These are phyloP conservation scores for Fukomys damarensis DNA, from an alignment of 2,113 vertebrate genomes.

Conservation along the genomic window DNA sequence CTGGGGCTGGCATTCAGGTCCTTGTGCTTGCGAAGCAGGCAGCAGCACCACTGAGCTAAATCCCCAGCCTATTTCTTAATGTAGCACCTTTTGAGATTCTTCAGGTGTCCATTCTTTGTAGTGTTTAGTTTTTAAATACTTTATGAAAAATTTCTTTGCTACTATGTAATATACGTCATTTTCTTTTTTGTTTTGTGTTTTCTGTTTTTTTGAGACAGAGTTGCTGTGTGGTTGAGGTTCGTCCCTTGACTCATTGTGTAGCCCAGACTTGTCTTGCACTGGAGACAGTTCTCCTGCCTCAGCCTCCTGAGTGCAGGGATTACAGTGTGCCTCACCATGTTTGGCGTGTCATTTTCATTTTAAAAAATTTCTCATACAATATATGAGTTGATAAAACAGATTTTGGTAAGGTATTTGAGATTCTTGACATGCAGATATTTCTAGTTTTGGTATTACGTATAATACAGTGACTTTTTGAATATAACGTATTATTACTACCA, in stretches of 20 bases:
- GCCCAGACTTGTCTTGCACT: not conserved
- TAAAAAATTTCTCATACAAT: not conserved
- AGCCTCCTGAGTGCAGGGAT: not conserved
- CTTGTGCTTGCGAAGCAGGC: too few relatives aligned
- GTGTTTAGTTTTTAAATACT: slow-evolving; percentile 9
- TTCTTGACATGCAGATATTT: not conserved
- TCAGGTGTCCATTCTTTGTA: not conserved
- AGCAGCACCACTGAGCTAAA: too few relatives aligned
- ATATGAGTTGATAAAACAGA: slow-evolving; percentile 1
- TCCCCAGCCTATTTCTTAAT: too few relatives aligned
- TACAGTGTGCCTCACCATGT: not conserved
- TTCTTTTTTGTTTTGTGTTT: not conserved
- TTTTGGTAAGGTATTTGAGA: slow-evolving; percentile 12
- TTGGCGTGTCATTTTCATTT: not conserved
- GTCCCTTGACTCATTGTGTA: not conserved
- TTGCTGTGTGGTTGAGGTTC: not conserved
- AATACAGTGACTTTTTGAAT: not conserved
- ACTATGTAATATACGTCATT: not conserved
- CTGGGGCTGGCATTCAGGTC: too few relatives aligned
- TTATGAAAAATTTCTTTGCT: not conserved
- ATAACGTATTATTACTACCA: not conserved
- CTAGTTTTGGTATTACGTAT: not conserved
- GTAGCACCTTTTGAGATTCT: not conserved
- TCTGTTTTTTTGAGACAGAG: not conserved
- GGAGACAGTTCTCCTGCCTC: not conserved